phyloP scores from a whole-genome alignment of 2,113 vertebrate genomes.

The Heliornis fulica region DNA sequence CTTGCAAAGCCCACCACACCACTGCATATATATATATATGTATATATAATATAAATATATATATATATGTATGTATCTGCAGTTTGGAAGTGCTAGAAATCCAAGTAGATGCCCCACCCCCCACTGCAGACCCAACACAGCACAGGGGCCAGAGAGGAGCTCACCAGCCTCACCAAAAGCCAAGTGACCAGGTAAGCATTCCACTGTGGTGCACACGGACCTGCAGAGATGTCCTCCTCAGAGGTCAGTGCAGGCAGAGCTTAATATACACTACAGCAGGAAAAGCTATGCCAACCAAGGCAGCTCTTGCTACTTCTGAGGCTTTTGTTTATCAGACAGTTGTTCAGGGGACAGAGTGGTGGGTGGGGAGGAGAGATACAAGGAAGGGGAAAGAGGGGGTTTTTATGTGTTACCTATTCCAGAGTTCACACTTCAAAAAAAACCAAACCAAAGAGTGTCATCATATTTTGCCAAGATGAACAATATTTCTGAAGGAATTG shows the following conservation, averaged over 20 bases:
- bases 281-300: not conserved
- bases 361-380: not conserved
- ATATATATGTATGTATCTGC: not conserved
- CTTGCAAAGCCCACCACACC: not conserved
- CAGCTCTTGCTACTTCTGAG: not conserved
- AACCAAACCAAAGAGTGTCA: not conserved
- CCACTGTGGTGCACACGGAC: accelerated
- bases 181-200: not conserved
- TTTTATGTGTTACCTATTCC: not conserved
- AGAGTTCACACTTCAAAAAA: not conserved
- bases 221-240: not conserved
- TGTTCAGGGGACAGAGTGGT: not conserved
- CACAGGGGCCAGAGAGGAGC: accelerated
- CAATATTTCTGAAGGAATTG: not conserved
- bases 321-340: not conserved
- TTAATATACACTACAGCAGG: accelerated
- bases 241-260: not conserved
- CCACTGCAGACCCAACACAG: accelerated
- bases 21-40: too few species aligned
- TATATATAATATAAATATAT: too few species aligned
- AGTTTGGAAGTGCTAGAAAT: not conserved
- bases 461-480: not conserved
- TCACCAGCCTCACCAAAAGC: accelerated
- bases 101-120: accelerated
- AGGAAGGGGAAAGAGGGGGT: accelerated